Percentiles rank a stretch among this genome's conserved stretches.
Evolutionary conservation across 1,140 invertebrate species (phyloP).

Genomic region (Lepidostoma basale): DNA sequence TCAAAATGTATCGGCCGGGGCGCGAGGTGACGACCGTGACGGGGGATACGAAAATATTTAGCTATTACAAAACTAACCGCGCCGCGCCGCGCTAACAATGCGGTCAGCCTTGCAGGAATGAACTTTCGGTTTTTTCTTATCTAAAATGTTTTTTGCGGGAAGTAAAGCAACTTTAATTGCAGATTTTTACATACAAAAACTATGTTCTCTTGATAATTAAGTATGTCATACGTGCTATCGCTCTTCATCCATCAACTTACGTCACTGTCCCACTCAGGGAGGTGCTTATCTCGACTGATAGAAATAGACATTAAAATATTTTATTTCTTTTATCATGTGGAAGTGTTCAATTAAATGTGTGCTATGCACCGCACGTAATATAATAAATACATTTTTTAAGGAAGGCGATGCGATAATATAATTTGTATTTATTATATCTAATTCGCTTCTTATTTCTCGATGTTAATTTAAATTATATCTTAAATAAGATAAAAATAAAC

Average conservation of each 20-base stretch:
- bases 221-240: slow-evolving; percentile 9
- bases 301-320: too few relatives aligned
- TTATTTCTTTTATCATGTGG: too few relatives aligned
- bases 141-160: slow-evolving; percentile 14
- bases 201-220: slow-evolving; percentile 14
- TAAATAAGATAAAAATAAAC: too few relatives aligned
- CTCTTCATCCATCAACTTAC: background rate
- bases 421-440: too few relatives aligned
- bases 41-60: slow-evolving; percentile 3
- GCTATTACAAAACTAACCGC: background rate
- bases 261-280: too few relatives aligned
- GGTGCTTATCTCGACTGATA: too few relatives aligned
- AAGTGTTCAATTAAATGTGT: too few relatives aligned
- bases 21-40: slow-evolving; percentile 3
- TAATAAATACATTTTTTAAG: too few relatives aligned
- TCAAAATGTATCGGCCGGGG: background rate
- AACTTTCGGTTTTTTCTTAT: slow-evolving; percentile 23
- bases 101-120: background rate
- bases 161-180: slow-evolving; percentile 6
- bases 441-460: too few relatives aligned
- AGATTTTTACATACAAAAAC: background rate
- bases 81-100: background rate
- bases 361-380: too few relatives aligned
- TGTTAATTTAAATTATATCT: too few relatives aligned
- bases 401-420: too few relatives aligned